These are phyloP conservation scores for Uria aalge DNA, from an alignment of 2,113 vertebrate species.

Conservation along the genomic window DNA sequence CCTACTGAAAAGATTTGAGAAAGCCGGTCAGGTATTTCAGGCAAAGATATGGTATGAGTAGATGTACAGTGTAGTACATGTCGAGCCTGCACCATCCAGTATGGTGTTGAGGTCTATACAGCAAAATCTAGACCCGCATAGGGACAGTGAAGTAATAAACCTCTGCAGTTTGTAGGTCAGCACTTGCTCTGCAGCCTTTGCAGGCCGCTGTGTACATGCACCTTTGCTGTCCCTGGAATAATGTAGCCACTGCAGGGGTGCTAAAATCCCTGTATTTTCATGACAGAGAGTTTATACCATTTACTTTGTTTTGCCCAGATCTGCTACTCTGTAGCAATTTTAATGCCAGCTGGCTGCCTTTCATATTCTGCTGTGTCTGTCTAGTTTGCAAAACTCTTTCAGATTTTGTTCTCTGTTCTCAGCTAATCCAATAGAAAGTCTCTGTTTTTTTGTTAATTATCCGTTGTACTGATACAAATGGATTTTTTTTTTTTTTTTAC, in stretches of 20 bases:
- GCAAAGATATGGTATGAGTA: not conserved
- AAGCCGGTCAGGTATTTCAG: not conserved
- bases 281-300: not conserved
- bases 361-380: not conserved
- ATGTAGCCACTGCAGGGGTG: not conserved
- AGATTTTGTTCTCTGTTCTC: not conserved
- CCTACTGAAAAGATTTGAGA: not conserved
- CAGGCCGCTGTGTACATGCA: not conserved
- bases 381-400: not conserved
- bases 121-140: not conserved
- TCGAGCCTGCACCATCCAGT: not conserved
- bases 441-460: not conserved
- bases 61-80: not conserved
- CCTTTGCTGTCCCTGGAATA: not conserved
- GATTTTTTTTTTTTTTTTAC: not conserved
- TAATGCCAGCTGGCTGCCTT: not conserved
- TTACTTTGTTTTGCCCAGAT: not conserved
- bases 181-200: not conserved
- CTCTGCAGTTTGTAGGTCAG: not conserved
- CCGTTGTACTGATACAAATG: not conserved
- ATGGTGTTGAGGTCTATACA: accelerated
- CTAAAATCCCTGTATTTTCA: not conserved
- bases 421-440: not conserved
- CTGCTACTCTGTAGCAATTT: not conserved
- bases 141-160: not conserved